Percentiles rank a stretch among this genome's conserved stretches.
Evolutionary conservation across 2,113 vertebrate genomes (phyloP).

Genomic region (Actenoides hombroni): DNA sequence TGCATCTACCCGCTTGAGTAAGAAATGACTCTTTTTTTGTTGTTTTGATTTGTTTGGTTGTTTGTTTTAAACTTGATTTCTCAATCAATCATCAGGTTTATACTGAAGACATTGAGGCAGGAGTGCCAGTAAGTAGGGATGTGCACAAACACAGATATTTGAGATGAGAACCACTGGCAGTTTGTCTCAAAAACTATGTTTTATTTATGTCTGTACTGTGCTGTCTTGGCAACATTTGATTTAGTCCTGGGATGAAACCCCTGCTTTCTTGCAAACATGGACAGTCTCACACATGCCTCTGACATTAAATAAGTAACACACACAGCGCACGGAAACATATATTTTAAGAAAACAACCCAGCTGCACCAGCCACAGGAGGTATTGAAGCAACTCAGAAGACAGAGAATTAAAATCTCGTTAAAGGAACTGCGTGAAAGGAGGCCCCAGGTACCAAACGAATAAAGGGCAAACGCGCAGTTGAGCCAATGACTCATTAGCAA

Average conservation of each 20-base stretch:
- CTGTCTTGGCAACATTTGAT: conserved; percentile 6
- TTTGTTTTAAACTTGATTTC: background rate
- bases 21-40: background rate
- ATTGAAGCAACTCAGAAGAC: background rate
- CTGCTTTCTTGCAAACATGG: background rate
- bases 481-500: background rate
- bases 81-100: background rate
- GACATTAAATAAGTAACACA: background rate
- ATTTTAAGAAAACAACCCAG: background rate
- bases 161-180: background rate
- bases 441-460: background rate
- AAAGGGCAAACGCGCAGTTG: background rate
- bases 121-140: background rate
- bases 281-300: background rate
- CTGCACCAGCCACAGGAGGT: background rate
- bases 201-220: conserved; percentile 19
- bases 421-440: background rate
- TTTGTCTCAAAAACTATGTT: background rate
- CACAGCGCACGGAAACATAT: background rate
- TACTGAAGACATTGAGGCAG: background rate
- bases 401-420: background rate
- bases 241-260: background rate
- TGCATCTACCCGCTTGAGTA: background rate
- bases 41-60: too few relatives aligned
- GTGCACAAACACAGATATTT: background rate